Base-by-base conservation (phyloP, 2,113 vertebrate genomes). In the Pica pica region DNA sequence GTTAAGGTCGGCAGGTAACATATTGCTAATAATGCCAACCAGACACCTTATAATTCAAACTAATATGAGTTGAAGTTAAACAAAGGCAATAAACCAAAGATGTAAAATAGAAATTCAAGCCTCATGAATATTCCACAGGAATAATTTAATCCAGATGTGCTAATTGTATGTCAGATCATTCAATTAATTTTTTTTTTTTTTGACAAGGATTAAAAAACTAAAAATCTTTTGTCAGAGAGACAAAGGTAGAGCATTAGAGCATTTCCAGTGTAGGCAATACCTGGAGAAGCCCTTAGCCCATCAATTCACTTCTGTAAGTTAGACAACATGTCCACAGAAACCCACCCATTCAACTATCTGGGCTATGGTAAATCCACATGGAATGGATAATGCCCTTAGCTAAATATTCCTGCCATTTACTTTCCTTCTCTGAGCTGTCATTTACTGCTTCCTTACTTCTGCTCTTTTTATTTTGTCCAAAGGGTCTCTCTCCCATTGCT, bases 291-390 rank as follows among this genome's bases (percentile, higher is more conserved):
- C 37, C 37, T 65, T 30, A 80, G 19, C 13, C 16, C 13, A 82
- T 26, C 0, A 0, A 37, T 35, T 90, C 16, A 13, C 11, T 30
- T 31, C 64, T 11, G 6, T 26, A 89, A 64, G 0, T 33, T 24
- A 67, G 18, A 64, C 28, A 65, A 24, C 13, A 6, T 0, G 0
- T n/a, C 30, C 30, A 47, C 35, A 49, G 21, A 55, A 26, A 52
- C 10, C 22, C 1, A 1, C 30, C 46, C 59, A 3, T n/a, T 70
- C 22, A 76, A 5, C n/a, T 31, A 7, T 35, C 17, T 3, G 3
- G 26, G 57, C 35, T 37, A 17, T 20, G 13, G 30, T 5, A 73
- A 76, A 49, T 41, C 59, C 37, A 27, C 13, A 42, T 0, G 8
- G 52, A 71, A 11, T 56, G 12, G 20, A 23, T 11, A 44, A 6